Evolutionary conservation across 2,113 vertebrate species (phyloP).

Genomic region (Fulica atra): DNA sequence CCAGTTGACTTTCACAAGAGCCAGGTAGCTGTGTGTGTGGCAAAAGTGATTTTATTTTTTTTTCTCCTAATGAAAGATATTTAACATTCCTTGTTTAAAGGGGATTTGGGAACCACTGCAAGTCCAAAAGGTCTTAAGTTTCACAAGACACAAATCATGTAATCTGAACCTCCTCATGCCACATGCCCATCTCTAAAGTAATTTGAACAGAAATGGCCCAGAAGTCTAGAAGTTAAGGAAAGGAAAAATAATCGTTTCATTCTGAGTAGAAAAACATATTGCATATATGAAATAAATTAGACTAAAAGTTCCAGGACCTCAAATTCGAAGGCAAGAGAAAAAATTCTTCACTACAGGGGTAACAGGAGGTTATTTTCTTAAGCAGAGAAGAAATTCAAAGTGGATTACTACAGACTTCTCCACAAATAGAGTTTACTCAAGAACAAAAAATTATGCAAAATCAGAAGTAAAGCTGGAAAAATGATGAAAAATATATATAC

Average conservation of each 20-base stretch:
- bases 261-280: neutral
- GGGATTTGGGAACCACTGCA: neutral
- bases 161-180: neutral
- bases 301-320: neutral
- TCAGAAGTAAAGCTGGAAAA: neutral
- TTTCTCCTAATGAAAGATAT: neutral
- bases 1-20: neutral
- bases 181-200: neutral
- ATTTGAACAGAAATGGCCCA: neutral
- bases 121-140: conserved; percentile 34
- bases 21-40: neutral
- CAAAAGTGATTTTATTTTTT: neutral
- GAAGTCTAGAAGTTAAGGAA: neutral
- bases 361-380: neutral
- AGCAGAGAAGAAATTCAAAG: neutral
- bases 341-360: neutral
- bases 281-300: neutral
- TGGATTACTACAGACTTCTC: neutral
- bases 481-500: neutral
- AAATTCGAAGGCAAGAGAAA: neutral
- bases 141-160: conserved; percentile 11
- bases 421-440: neutral
- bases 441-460: neutral
- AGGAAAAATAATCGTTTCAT: neutral
- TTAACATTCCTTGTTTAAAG: neutral